Evolutionary conservation across 2,797 vertebrate species (phyloP).

Genomic region (Pristis pectinata): DNA sequence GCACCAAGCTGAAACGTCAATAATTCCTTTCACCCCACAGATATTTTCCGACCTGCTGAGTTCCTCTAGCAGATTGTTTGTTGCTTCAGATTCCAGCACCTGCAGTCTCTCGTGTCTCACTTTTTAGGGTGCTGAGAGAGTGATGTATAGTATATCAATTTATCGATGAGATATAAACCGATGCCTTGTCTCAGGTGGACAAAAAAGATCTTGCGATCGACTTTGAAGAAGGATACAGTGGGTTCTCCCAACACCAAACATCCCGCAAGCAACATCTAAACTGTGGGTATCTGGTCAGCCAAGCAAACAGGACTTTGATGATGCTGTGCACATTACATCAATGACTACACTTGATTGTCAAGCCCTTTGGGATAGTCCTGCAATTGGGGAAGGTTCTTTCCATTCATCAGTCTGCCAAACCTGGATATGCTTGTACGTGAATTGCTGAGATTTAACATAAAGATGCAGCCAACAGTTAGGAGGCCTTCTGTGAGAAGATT

Average conservation of each 20-base stretch:
- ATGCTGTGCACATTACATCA: not conserved
- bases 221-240: not conserved
- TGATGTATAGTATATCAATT: not conserved
- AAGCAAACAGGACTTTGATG: too few species aligned
- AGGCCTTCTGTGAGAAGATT: too few species aligned
- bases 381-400: not conserved
- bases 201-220: not conserved
- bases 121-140: not conserved
- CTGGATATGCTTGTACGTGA: too few species aligned
- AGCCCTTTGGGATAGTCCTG: not conserved
- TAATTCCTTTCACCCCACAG: too few species aligned
- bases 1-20: too few species aligned
- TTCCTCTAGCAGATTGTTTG: too few species aligned
- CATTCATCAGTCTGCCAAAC: not conserved
- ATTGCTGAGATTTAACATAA: too few species aligned
- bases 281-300: not conserved
- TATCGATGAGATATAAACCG: not conserved
- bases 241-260: not conserved
- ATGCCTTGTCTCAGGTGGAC: not conserved
- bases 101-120: too few species aligned
- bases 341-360: not conserved
- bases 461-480: too few species aligned
- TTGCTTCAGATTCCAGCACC: too few species aligned
- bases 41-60: too few species aligned
- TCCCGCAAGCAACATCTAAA: not conserved